These are phyloP conservation scores for Eulithis prunata DNA, from an alignment of 2,888 invertebrate genomes.

Conservation along the genomic window DNA sequence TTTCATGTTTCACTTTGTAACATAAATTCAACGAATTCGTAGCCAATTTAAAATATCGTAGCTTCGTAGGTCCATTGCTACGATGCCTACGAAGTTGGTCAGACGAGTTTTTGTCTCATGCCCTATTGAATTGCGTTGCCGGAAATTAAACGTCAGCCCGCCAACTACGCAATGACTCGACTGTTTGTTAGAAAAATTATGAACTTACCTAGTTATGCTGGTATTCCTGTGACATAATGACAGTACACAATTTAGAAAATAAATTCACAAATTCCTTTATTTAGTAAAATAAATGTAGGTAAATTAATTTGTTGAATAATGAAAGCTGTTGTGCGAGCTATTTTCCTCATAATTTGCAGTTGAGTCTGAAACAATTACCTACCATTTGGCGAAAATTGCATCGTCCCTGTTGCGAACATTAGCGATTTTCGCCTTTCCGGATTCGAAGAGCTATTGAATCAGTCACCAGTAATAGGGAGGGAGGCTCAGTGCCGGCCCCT, in stretches of 20 bases:
- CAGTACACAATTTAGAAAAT: not conserved
- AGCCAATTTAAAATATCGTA: conserved; percentile 10
- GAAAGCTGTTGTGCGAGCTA: not conserved
- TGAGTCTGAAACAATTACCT: conserved; percentile 16
- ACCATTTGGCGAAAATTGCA: conserved; percentile 19
- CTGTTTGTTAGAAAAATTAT: conserved; percentile 8
- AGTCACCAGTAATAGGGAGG: conserved; percentile 37
- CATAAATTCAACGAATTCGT: not conserved
- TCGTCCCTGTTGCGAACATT: conserved; percentile 12
- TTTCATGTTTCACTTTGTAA: no score
- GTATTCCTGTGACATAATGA: not conserved
- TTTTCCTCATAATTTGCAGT: conserved; percentile 11
- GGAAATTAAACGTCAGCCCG: conserved; percentile 33
- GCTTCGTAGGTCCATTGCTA: conserved; percentile 21
- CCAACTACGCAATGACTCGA: conserved; percentile 17
- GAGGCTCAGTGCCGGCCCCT: conserved; percentile 30
- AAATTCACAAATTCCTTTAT: no score
- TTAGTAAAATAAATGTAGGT: no score
- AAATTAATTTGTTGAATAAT: not conserved
- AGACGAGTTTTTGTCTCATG: conserved; percentile 25
- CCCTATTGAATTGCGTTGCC: conserved; percentile 28
- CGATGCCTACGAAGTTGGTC: not conserved
- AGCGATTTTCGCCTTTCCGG: conserved; percentile 33
- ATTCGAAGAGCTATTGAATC: conserved; percentile 31
- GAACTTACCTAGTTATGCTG: not conserved